phyloP scores from a whole-genome alignment of 2,888 invertebrate species.

The Geotrupes spiniger region DNA sequence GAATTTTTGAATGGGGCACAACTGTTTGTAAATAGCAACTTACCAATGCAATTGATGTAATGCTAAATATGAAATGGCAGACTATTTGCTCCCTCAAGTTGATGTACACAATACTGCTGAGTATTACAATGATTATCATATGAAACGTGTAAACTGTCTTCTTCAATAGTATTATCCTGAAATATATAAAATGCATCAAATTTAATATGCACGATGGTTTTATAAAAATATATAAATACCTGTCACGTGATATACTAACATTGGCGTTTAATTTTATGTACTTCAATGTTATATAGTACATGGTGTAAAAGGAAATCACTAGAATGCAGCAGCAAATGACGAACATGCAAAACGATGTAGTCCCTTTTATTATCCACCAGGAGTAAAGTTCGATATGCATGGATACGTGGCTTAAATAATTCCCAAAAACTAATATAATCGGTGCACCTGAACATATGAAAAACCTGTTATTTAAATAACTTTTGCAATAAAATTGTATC shows the following conservation, averaged over 20 bases:
- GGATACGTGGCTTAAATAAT: constrained; percentile 64
- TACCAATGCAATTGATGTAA: constrained; percentile 58
- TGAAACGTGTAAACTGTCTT: constrained; percentile 61
- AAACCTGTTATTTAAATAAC: background rate
- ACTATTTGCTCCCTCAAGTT: constrained; percentile 57
- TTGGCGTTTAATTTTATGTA: constrained; percentile 55
- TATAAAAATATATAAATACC: constrained; percentile 45
- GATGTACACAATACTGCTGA: constrained; percentile 62
- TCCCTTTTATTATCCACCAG: constrained; percentile 63
- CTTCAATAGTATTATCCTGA: constrained; percentile 60
- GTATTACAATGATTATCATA: constrained; percentile 57
- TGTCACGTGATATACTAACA: constrained; percentile 60
- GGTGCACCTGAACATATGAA: constrained; percentile 55
- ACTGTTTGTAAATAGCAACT: constrained; percentile 37
- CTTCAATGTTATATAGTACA: constrained; percentile 15
- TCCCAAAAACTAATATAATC: constrained; percentile 62
- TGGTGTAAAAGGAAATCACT: constrained; percentile 8
- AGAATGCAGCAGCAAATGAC: constrained; percentile 52
- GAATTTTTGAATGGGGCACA: background rate
- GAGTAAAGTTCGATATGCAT: constrained; percentile 56
- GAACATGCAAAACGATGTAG: constrained; percentile 62
- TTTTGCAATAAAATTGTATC: background rate
- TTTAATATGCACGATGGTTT: too few species aligned
- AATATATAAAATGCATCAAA: constrained; percentile 46
- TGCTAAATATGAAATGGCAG: constrained; percentile 59